Evolutionary conservation across 2,113 vertebrate genomes (phyloP).

Genomic region (Dasyprocta punctata): DNA sequence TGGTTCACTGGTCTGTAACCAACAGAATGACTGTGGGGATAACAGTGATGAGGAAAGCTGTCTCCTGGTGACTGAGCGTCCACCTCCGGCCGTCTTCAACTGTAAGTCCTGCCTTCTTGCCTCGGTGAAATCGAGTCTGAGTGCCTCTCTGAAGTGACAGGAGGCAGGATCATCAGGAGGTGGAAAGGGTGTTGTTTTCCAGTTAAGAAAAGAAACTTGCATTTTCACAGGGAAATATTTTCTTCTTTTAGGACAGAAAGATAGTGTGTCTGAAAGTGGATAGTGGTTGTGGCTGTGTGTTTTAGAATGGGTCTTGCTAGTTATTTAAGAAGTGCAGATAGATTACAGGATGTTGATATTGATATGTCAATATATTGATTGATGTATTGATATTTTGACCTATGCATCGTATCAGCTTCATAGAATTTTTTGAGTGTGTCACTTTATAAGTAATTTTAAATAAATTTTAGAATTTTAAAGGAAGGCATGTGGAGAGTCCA

Average conservation of each 20-base stretch:
- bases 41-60: constrained; percentile 99
- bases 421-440: background rate
- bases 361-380: background rate
- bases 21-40: constrained; percentile 98
- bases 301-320: background rate
- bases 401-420: background rate
- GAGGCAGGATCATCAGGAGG: background rate
- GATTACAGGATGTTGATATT: background rate
- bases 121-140: background rate
- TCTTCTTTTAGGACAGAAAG: background rate
- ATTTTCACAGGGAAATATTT: background rate
- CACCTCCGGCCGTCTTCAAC: constrained; percentile 95
- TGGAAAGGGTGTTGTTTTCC: background rate
- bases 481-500: background rate
- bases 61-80: constrained; percentile 96
- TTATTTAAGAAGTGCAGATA: background rate
- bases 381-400: background rate
- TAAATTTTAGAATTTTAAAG: background rate
- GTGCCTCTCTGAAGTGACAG: background rate
- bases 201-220: background rate
- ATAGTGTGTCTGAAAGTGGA: background rate
- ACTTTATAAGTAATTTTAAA: background rate
- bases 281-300: background rate
- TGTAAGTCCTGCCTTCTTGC: constrained; percentile 89
- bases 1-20: constrained; percentile 97